Evolutionary conservation across 2,888 invertebrate species (phyloP).

Genomic region (Schizotus pectinicornis): DNA sequence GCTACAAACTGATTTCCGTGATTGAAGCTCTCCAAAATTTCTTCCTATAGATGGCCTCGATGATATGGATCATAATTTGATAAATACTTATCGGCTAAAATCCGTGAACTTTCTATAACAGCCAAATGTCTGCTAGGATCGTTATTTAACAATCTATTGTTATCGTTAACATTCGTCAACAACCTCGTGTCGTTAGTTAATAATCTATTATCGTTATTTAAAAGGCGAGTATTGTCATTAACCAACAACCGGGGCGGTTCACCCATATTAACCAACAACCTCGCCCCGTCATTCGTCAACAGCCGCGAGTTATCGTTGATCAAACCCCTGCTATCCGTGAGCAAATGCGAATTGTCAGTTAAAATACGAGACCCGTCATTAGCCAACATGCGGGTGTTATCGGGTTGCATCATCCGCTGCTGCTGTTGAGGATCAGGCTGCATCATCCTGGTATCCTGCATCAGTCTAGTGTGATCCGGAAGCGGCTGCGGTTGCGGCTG

Average conservation of each 20-base stretch:
- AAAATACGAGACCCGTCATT: constrained; percentile 45
- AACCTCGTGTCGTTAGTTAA: constrained; percentile 51
- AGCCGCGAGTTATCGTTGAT: constrained; percentile 42
- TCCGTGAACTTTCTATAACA: constrained; percentile 52
- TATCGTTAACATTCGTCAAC: constrained; percentile 48
- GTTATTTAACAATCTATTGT: constrained; percentile 40
- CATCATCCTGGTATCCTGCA: constrained; percentile 51
- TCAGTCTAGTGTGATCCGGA: constrained; percentile 44
- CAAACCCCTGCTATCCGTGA: constrained; percentile 45
- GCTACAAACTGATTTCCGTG: no score
- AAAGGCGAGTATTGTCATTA: constrained; percentile 49
- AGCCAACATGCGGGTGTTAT: constrained; percentile 36
- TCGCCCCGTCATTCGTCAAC: constrained; percentile 44
- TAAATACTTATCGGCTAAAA: constrained; percentile 58
- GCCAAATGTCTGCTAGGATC: constrained; percentile 52
- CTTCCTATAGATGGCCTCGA: constrained; percentile 53
- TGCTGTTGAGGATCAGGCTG: constrained; percentile 45
- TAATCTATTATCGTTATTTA: constrained; percentile 50
- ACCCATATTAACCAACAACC: constrained; percentile 52
- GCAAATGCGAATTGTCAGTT: constrained; percentile 36
- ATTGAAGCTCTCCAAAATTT: not conserved
- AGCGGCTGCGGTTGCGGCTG: constrained; percentile 30
- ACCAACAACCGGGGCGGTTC: constrained; percentile 53
- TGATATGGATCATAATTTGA: constrained; percentile 58
- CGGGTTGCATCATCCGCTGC: constrained; percentile 47